These are phyloP conservation scores for Oligia latruncula DNA, from an alignment of 2,888 invertebrate genomes.

Conservation along the genomic window DNA sequence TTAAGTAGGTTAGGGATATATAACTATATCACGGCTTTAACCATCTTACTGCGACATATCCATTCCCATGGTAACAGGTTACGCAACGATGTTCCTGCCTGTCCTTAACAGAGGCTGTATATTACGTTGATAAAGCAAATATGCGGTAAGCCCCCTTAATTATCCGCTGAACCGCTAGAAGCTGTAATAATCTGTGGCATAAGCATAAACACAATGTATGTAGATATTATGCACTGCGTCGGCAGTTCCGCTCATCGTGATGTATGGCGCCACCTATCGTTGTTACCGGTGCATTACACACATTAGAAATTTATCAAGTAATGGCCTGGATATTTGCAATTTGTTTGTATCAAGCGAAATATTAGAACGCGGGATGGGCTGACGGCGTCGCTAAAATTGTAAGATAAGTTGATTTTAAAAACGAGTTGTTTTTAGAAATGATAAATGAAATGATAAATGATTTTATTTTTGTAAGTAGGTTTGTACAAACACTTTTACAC, in stretches of 20 bases:
- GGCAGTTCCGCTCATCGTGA: slow-evolving; percentile 51
- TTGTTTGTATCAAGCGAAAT: slow-evolving; percentile 44
- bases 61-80: background rate
- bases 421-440: background rate
- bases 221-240: slow-evolving; percentile 53
- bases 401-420: background rate
- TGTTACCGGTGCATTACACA: slow-evolving; percentile 64
- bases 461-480: too few species aligned
- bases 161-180: slow-evolving; percentile 31
- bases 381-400: background rate
- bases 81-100: background rate
- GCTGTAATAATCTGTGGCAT: slow-evolving; percentile 45
- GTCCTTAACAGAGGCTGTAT: background rate
- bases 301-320: slow-evolving; percentile 58
- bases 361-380: slow-evolving; percentile 21
- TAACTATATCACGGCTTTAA: too few species aligned
- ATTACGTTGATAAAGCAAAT: slow-evolving; percentile 33
- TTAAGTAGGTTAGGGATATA: too few species aligned
- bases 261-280: slow-evolving; percentile 60
- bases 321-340: slow-evolving; percentile 52
- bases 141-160: slow-evolving; percentile 25
- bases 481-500: too few species aligned
- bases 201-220: slow-evolving; percentile 48
- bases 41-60: too few species aligned
- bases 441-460: too few species aligned